These are phyloP conservation scores for Murina feae DNA, from an alignment of 2,113 vertebrate genomes.

Conservation along the genomic window DNA sequence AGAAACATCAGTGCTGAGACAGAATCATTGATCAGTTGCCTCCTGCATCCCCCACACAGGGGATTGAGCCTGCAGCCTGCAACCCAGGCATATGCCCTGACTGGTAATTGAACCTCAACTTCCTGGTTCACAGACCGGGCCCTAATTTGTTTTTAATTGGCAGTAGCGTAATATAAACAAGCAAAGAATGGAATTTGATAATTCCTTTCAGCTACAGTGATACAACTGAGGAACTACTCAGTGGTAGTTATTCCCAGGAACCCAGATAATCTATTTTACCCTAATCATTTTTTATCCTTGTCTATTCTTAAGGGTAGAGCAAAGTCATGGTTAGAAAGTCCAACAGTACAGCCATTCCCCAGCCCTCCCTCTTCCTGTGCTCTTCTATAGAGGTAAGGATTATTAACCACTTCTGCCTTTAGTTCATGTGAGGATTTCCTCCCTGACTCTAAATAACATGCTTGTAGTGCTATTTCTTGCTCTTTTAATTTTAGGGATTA, in stretches of 20 bases:
- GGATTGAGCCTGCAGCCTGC: not conserved
- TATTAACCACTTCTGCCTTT: not conserved
- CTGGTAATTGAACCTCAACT: too few relatives aligned
- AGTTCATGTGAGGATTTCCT: not conserved
- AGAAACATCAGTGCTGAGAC: too few relatives aligned
- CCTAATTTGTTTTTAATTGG: not conserved
- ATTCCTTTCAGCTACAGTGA: not conserved
- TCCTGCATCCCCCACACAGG: not conserved
- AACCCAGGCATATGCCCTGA: not conserved
- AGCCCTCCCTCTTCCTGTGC: not conserved
- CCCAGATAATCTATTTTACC: not conserved
- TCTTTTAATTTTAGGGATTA: constrained; percentile 16
- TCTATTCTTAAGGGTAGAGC: not conserved
- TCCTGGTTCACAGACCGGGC: too few relatives aligned
- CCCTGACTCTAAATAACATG: not conserved
- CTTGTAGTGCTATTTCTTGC: not conserved
- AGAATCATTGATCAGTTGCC: too few relatives aligned
- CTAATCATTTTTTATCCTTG: not conserved
- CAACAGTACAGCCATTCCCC: not conserved
- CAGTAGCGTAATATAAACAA: not conserved
- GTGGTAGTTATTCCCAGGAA: not conserved
- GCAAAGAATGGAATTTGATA: not conserved
- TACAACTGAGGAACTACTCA: not conserved
- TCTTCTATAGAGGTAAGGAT: not conserved
- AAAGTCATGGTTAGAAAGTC: not conserved